Evolutionary conservation across 2,113 vertebrate species (phyloP), one percentile per base, ranked within the genome.

Genomic region (Clinocottus analis): DNA sequence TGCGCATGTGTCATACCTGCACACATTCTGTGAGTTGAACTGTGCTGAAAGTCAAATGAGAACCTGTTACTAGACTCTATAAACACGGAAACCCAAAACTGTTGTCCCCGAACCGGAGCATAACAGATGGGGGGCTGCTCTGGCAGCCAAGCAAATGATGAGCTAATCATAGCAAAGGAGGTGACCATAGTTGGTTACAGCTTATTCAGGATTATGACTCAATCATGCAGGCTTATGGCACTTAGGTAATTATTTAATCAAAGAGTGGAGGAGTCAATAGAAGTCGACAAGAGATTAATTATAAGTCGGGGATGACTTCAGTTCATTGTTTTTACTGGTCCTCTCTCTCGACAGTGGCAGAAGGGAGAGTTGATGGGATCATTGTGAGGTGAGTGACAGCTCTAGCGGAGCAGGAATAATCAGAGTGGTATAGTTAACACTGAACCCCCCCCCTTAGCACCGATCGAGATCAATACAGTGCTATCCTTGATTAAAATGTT

Each of bases 211-310:
- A 93, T 95, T 95, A 94, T 92, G 89, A 92, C 93, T 94, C 91
- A 92, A 94, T 94, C 92, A 87, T 13, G 47, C 78, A 75, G 82
- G 93, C 87, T 95, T 93, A 91, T 85, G 88, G 79, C 72, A 85
- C 87, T 94, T 85, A 90, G 91, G 86, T 94, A 93, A 94, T 94
- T 94, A 93, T 94, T 93, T 92, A 94, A 93, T 94, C 93, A 93
- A 91, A 93, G 74, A 89, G 86, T 84, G 91, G 89, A 92, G 84
- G 72, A 92, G 91, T 93, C 92, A 94, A 91, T 93, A 93, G 88
- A 89, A 92, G 87, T 86, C 66, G 89, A 90, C 85, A 88, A 79
- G 87, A 92, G 92, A 94, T 92, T 94, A 92, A 94, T 93, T 93
- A 89, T 83, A 78, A 92, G 81, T 90, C 84, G 47, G 79, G 85